phyloP scores from a whole-genome alignment of 2,113 vertebrate genomes.

The Carassius carassius region DNA sequence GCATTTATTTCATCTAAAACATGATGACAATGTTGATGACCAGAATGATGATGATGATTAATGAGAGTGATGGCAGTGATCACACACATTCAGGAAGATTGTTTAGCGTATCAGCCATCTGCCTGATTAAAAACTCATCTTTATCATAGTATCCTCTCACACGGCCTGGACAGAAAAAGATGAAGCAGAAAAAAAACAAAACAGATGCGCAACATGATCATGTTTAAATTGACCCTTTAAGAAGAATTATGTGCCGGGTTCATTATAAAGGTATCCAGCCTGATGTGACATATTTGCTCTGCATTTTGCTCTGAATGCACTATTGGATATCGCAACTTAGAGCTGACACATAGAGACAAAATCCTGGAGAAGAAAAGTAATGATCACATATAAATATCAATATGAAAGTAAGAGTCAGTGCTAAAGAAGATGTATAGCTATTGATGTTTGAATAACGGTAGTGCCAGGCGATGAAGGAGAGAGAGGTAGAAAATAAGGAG shows the following conservation, averaged over 20 bases:
- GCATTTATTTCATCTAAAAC: conserved; percentile 47
- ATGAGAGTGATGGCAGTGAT: conserved; percentile 47
- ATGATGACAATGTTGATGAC: conserved; percentile 48
- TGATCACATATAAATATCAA: conserved; percentile 82
- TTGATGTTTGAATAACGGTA: conserved; percentile 82
- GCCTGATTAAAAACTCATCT: conserved; percentile 62
- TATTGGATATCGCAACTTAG: conserved; percentile 76
- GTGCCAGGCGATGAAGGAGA: conserved; percentile 66
- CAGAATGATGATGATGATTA: conserved; percentile 40
- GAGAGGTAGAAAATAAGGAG: conserved; percentile 47
- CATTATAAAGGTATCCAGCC: conserved; percentile 59
- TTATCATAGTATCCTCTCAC: conserved; percentile 58
- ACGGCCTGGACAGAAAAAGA: conserved; percentile 51
- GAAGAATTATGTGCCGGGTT: conserved; percentile 59
- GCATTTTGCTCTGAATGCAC: conserved; percentile 65
- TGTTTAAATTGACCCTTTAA: conserved; percentile 60
- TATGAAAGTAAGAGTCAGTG: conserved; percentile 75
- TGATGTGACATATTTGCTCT: conserved; percentile 55
- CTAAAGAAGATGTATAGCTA: conserved; percentile 82
- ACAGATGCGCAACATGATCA: conserved; percentile 53
- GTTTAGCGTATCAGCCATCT: conserved; percentile 59
- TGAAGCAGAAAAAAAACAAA: conserved; percentile 10
- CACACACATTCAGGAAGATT: conserved; percentile 48
- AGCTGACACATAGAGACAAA: conserved; percentile 73
- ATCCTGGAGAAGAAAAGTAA: conserved; percentile 74